Evolutionary conservation across 2,797 vertebrate genomes (phyloP), one percentile per base, ranked within the genome.

Genomic region (Vultur gryphus): DNA sequence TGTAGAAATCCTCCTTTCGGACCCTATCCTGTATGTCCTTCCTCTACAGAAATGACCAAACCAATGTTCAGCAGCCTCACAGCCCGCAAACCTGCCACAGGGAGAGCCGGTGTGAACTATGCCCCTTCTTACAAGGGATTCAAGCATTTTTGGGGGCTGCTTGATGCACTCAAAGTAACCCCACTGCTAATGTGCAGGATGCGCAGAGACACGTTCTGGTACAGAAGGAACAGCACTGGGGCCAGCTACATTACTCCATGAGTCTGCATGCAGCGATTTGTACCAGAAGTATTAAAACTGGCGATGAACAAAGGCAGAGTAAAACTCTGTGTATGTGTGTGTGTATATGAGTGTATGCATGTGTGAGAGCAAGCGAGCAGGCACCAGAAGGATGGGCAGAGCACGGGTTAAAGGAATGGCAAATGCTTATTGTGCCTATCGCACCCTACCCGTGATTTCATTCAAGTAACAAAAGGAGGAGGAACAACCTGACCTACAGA

Each of bases 281-380:
- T 62, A 44, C 8, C 19, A 13, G 33, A 44, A 73, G 8, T 57
- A 49, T 62, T 73, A 62, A 46, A 39, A 57, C 18, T 16, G 13
- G 43, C 15, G 54, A 84, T 4, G 33, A 89, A 79, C 33, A 75
- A n/a, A 62, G 55, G 33, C 55, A 73, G 11, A 79, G 41, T 12
- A 37, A n/a, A 26, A 44, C 21, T 13, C 28, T 16, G 19, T 17
- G 10, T 37, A 23, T 29, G 4, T 2, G 9, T 14, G 16, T 44
- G 33, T 31, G 3, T 8, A 4, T 23, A 19, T 4, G 21, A 61
- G 39, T 1, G 13, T 26, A 21, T 5, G 16, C 3, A 1, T 16
- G 37, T 33, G 51, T 23, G 39, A 59, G 10, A 81, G 51, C 14
- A 21, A 37, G 31, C 0, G 5, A 76, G 31, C 26, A 39, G 76